Conservation (phyloP, 2,888 invertebrate genomes). For the Ecliptopera silaceata region DNA sequence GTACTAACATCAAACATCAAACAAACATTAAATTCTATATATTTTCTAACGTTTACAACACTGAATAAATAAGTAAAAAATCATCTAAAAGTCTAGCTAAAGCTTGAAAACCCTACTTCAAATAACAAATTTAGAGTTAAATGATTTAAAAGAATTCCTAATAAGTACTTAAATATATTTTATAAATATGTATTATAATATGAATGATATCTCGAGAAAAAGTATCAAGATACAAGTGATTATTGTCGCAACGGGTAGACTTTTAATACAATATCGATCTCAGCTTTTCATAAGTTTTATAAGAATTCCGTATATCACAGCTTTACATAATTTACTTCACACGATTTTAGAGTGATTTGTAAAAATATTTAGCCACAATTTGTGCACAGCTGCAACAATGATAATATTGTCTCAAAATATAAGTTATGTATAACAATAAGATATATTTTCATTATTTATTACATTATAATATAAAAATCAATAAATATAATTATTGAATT, state of each 20-base stretch:
- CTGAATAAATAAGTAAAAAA: constrained; percentile 55
- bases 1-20: constrained; percentile 79
- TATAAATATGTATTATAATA: constrained; percentile 29
- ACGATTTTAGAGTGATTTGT: constrained; percentile 62
- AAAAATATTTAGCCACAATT: constrained; percentile 59
- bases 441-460: not conserved
- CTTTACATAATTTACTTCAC: constrained; percentile 67
- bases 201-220: constrained; percentile 57
- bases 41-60: constrained; percentile 45
- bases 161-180: constrained; percentile 36
- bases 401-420: constrained; percentile 3
- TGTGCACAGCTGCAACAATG: constrained; percentile 33
- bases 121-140: constrained; percentile 53
- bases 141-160: constrained; percentile 33
- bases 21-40: constrained; percentile 56
- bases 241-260: constrained; percentile 49
- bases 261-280: constrained; percentile 52
- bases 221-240: constrained; percentile 58
- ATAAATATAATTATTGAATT: not conserved
- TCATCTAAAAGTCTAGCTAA: constrained; percentile 66
- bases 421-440: not conserved
- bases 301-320: constrained; percentile 66
- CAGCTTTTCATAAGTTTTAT: constrained; percentile 48
- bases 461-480: not conserved
- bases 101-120: constrained; percentile 67